Percentiles rank a stretch among this genome's conserved stretches.
Conservation (phyloP, 1,140 invertebrate species). For the Drosophila malerkotliana region DNA sequence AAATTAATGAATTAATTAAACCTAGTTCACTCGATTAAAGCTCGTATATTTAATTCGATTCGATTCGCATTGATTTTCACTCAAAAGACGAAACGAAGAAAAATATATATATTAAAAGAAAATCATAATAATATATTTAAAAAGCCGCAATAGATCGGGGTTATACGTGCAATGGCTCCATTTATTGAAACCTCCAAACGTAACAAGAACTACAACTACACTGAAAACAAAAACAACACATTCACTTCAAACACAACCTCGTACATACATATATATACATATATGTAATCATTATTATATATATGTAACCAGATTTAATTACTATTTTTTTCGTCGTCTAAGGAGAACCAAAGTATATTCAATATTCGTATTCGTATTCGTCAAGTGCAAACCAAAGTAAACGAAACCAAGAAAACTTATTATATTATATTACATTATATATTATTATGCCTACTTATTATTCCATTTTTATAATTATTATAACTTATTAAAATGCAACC, state of each 20-base stretch:
- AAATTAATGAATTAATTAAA: slow-evolving; percentile 18
- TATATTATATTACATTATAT: slow-evolving; percentile 79
- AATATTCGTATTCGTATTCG: slow-evolving; percentile 71
- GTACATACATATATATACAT: slow-evolving; percentile 31
- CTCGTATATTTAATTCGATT: slow-evolving; percentile 63
- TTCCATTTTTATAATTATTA: slow-evolving; percentile 83
- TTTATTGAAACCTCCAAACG: slow-evolving; percentile 11
- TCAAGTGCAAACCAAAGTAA: slow-evolving; percentile 63
- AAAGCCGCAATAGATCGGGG: slow-evolving; percentile 44
- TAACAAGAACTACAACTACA: slow-evolving; percentile 43
- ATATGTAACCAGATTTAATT: slow-evolving; percentile 63
- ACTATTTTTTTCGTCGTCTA: slow-evolving; percentile 67
- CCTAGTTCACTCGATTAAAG: slow-evolving; percentile 26
- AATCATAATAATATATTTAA: not conserved
- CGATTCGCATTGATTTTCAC: slow-evolving; percentile 61
- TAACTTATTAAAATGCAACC: slow-evolving; percentile 71
- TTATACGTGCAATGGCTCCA: not conserved
- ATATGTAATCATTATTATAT: slow-evolving; percentile 61
- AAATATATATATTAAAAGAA: not conserved
- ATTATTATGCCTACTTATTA: slow-evolving; percentile 82
- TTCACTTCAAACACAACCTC: slow-evolving; percentile 12
- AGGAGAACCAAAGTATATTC: slow-evolving; percentile 62
- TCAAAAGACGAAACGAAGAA: slow-evolving; percentile 34
- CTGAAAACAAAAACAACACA: slow-evolving; percentile 16
- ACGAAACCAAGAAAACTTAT: slow-evolving; percentile 70